phyloP scores from a whole-genome alignment of 1,140 invertebrate genomes.

The Tetramorium alpestre region DNA sequence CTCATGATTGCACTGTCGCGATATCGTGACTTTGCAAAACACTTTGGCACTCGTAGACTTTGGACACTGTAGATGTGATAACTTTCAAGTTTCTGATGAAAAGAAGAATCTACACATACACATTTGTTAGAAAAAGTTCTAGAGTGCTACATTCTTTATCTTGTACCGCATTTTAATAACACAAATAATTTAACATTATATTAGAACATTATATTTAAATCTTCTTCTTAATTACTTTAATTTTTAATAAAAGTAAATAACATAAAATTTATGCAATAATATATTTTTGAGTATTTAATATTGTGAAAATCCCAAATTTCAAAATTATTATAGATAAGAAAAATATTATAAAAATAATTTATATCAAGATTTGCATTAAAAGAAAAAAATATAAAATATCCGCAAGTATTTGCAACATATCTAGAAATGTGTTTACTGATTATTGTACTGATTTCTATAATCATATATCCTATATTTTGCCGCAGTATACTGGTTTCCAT shows the following conservation, averaged over 20 bases:
- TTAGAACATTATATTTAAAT: background rate
- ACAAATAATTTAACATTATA: background rate
- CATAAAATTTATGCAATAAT: background rate
- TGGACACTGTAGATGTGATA: background rate
- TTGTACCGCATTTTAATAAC: background rate
- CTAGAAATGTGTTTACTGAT: background rate
- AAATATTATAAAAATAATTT: background rate
- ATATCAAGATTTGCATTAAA: background rate
- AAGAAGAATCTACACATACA: background rate
- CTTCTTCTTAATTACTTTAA: background rate
- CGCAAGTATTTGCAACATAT: background rate
- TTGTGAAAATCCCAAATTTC: background rate
- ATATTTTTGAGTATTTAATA: background rate
- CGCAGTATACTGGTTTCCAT: background rate
- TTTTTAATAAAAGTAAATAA: background rate
- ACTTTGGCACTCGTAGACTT: conserved; percentile 30
- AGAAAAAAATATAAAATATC: background rate
- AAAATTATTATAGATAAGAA: background rate
- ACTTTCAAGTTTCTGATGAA: background rate
- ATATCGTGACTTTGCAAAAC: conserved; percentile 12
- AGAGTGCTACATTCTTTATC: background rate
- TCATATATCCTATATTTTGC: background rate
- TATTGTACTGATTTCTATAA: background rate
- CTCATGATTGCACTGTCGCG: conserved; percentile 36
- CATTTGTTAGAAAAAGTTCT: background rate